Evolutionary conservation across 2,888 invertebrate genomes (phyloP).

Genomic region (Icerya purchasi): DNA sequence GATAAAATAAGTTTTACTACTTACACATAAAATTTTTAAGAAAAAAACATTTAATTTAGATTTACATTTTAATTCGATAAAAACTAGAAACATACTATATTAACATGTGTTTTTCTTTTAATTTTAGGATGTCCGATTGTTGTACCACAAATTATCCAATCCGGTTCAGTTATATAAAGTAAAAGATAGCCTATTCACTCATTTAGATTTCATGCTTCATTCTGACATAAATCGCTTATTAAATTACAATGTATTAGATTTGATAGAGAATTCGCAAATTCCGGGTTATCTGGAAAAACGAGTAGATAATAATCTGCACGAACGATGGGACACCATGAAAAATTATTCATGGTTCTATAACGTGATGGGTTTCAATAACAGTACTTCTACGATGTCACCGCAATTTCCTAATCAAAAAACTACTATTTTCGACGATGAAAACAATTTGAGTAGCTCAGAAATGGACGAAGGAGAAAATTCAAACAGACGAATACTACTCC

Average conservation of each 20-base stretch:
- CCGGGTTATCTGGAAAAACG: neutral
- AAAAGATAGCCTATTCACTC: slow-evolving; percentile 41
- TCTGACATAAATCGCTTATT: neutral
- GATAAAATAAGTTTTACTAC: no score
- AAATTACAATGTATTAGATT: neutral
- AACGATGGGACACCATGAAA: neutral
- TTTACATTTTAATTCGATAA: no score
- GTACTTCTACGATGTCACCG: no score
- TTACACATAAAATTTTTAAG: no score
- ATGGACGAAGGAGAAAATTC: neutral
- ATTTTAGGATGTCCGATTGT: slow-evolving; percentile 33
- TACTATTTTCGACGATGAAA: neutral
- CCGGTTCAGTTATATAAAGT: slow-evolving; percentile 30
- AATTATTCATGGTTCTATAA: neutral
- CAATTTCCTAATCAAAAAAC: no score
- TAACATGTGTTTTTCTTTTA: slow-evolving; percentile 10
- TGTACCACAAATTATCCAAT: slow-evolving; percentile 33
- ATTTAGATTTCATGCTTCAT: slow-evolving; percentile 36
- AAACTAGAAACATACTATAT: no score
- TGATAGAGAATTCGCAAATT: neutral
- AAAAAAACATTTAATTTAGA: no score
- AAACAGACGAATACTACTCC: neutral
- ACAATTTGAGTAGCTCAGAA: neutral
- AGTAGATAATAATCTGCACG: neutral
- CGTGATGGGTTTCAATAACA: no score